A percentile compares a stretch with the other conserved stretches of the same genome.
phyloP scores from a whole-genome alignment of 1,140 invertebrate species.

The Sitodiplosis mosellana region DNA sequence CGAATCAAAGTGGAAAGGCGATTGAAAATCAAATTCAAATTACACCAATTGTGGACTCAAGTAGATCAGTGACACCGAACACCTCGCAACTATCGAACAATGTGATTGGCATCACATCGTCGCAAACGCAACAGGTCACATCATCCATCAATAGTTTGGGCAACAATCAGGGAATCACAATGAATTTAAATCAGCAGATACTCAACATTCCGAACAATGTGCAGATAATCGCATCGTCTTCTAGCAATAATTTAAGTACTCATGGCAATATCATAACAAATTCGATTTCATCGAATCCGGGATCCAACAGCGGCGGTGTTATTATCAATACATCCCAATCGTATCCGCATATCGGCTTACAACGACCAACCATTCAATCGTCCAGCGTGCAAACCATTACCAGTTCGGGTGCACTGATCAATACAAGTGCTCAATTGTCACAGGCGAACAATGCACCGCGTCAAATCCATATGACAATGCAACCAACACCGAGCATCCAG shows the following conservation, averaged over 20 bases:
- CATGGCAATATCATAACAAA: not conserved
- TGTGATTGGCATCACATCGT: not conserved
- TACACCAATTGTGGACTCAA: slow-evolving; percentile 19
- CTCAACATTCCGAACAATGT: not conserved
- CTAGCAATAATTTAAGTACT: slow-evolving; percentile 2
- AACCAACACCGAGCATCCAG: slow-evolving; percentile 2
- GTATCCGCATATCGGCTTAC: slow-evolving; percentile 3
- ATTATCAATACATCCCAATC: slow-evolving; percentile 1
- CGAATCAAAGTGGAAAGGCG: slow-evolving; percentile 12
- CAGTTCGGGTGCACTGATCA: not conserved
- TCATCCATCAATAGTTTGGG: not conserved
- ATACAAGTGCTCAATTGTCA: not conserved
- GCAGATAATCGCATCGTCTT: slow-evolving; percentile 4
- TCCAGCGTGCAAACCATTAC: not conserved
- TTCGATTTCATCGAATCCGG: no score
- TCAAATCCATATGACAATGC: slow-evolving; percentile 1
- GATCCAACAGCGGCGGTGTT: slow-evolving; percentile 3
- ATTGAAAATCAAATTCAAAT: slow-evolving; percentile 26
- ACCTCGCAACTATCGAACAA: not conserved
- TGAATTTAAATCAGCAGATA: slow-evolving; percentile 1
- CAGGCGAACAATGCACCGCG: not conserved
- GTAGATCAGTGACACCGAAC: not conserved
- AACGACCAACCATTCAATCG: slow-evolving; percentile 8
- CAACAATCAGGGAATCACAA: slow-evolving; percentile 1
- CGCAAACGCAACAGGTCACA: not conserved